These are phyloP conservation scores for Caenorhabditis tropicalis DNA, from an alignment of 1,140 invertebrate genomes.

Conservation along the genomic window DNA sequence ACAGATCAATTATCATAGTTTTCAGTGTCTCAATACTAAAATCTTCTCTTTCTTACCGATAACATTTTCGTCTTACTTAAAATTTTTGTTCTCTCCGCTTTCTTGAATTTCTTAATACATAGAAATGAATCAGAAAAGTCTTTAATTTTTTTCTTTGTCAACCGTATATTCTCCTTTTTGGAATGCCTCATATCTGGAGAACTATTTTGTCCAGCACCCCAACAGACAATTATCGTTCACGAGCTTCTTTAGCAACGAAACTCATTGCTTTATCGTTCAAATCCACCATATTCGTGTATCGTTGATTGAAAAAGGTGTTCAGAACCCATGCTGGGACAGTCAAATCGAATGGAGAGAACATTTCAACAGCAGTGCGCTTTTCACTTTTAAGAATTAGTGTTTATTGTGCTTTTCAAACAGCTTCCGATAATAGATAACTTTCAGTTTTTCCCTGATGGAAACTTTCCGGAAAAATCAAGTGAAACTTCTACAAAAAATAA, in stretches of 20 bases:
- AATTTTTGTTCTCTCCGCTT: neutral
- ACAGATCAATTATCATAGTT: slow-evolving; percentile 29
- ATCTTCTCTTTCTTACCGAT: neutral
- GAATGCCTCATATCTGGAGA: neutral
- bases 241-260: neutral
- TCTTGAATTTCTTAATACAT: slow-evolving; percentile 11
- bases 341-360: neutral
- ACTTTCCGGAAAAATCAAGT: no score
- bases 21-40: neutral
- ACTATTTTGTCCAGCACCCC: neutral
- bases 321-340: neutral
- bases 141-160: neutral
- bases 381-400: slow-evolving; percentile 36
- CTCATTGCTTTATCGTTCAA: neutral
- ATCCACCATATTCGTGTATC: neutral
- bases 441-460: no score
- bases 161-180: neutral
- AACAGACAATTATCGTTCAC: neutral
- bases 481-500: no score
- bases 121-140: slow-evolving; percentile 39
- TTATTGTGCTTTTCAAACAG: slow-evolving; percentile 44
- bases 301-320: neutral
- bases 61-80: slow-evolving; percentile 41
- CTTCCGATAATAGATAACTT: no score
- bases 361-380: neutral